Conservation (phyloP, 2,888 invertebrate species). For the Timandra comae region DNA sequence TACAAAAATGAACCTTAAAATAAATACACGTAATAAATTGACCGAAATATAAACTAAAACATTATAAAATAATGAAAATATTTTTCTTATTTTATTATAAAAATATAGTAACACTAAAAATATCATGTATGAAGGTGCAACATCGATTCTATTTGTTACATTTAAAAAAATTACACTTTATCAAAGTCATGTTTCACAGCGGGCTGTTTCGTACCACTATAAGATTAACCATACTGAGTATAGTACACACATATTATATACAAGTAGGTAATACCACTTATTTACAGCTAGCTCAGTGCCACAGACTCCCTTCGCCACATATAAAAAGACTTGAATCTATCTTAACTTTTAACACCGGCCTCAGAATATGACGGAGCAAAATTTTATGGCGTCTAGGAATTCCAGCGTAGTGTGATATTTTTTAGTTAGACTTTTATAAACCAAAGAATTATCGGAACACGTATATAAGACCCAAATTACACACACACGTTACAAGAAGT, state of each 20-base stretch:
- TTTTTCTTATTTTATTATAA: constrained; percentile 56
- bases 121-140: constrained; percentile 60
- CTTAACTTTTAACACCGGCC: neutral
- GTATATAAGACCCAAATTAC: too few species aligned
- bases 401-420: too few species aligned
- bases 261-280: too few species aligned
- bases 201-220: constrained; percentile 21
- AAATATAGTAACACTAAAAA: constrained; percentile 70
- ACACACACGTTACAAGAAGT: too few species aligned
- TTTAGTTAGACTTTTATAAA: too few species aligned
- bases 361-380: too few species aligned
- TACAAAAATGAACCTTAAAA: constrained; percentile 8
- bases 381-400: too few species aligned
- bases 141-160: constrained; percentile 52
- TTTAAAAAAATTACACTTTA: constrained; percentile 39
- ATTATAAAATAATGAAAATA: constrained; percentile 38
- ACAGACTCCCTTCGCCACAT: too few species aligned
- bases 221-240: constrained; percentile 10
- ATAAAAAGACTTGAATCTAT: neutral
- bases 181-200: constrained; percentile 13
- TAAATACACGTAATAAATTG: constrained; percentile 40
- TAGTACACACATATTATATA: too few species aligned
- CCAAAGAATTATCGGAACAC: too few species aligned
- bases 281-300: too few species aligned
- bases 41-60: constrained; percentile 41